A percentile compares a stretch with the other conserved stretches of the same genome.
phyloP scores from a whole-genome alignment of 2,113 vertebrate species.

The Carassius gibelio region DNA sequence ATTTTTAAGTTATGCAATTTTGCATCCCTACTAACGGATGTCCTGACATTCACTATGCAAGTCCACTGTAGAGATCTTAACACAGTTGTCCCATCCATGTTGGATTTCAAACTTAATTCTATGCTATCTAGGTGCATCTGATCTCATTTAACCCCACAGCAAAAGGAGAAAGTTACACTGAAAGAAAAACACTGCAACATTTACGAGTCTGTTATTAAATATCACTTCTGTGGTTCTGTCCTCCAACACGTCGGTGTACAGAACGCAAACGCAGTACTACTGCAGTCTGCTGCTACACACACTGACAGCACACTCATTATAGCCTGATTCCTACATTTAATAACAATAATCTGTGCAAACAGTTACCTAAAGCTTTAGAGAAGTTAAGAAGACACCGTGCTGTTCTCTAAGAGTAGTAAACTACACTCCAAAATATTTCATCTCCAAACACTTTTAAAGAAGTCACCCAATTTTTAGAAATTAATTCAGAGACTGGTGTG shows the following conservation, averaged over 20 bases:
- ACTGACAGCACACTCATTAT: constrained; percentile 30
- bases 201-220: constrained; percentile 42
- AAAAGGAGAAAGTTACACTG: background rate
- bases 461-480: background rate
- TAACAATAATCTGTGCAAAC: constrained; percentile 33
- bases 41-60: background rate
- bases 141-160: constrained; percentile 7
- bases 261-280: background rate
- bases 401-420: background rate
- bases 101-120: background rate
- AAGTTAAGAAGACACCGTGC: background rate
- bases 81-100: background rate
- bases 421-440: background rate
- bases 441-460: background rate
- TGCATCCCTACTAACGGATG: background rate
- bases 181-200: constrained; percentile 4
- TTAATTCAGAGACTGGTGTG: background rate
- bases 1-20: background rate
- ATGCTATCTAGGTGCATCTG: background rate
- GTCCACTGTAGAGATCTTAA: background rate
- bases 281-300: constrained; percentile 10
- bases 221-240: constrained; percentile 27
- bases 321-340: constrained; percentile 20
- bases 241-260: constrained; percentile 11
- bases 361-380: constrained; percentile 1